Conservation (phyloP, 1,140 invertebrate species). For the Drosophila triauraria region DNA sequence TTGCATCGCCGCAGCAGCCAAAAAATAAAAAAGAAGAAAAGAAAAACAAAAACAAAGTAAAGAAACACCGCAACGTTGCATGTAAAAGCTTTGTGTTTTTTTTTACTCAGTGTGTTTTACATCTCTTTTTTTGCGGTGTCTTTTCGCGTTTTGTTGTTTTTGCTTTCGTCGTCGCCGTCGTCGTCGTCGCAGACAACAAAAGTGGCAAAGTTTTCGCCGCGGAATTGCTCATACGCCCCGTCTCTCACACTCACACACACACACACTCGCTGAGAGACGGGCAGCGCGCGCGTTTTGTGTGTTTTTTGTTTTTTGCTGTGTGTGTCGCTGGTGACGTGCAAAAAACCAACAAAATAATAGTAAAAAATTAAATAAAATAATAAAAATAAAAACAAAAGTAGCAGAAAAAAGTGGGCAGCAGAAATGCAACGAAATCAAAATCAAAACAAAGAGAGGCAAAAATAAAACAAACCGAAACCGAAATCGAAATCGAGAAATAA, state of each 20-base stretch:
- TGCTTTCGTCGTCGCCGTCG: conserved; percentile 54
- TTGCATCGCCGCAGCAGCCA: conserved; percentile 35
- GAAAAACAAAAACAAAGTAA: conserved; percentile 6
- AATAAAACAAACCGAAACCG: conserved; percentile 3
- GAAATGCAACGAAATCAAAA: conserved; percentile 35
- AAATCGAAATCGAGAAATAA: conserved; percentile 42
- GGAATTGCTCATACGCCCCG: conserved; percentile 77
- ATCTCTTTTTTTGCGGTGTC: conserved; percentile 36
- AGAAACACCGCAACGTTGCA: conserved; percentile 26
- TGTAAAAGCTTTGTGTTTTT: conserved; percentile 68
- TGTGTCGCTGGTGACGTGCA: conserved; percentile 47
- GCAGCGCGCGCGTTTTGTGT: conserved; percentile 39
- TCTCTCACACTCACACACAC: conserved; percentile 47
- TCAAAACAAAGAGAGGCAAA: conserved; percentile 26
- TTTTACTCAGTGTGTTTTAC: conserved; percentile 11
- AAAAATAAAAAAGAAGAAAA: conserved; percentile 13
- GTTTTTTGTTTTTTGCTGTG: conserved; percentile 20
- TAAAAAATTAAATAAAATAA: conserved; percentile 4
- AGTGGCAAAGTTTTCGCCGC: conserved; percentile 79
- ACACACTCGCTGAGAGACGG: conserved; percentile 5
- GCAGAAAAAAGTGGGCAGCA: conserved; percentile 18
- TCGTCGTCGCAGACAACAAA: conserved; percentile 56
- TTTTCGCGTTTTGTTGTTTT: conserved; percentile 43
- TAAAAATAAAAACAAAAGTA: conserved; percentile 1
- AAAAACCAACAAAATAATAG: conserved; percentile 30